A percentile compares a stretch with the other conserved stretches of the same genome.
Conservation (phyloP, 2,113 vertebrate genomes). For the Pampusana beccarii region DNA sequence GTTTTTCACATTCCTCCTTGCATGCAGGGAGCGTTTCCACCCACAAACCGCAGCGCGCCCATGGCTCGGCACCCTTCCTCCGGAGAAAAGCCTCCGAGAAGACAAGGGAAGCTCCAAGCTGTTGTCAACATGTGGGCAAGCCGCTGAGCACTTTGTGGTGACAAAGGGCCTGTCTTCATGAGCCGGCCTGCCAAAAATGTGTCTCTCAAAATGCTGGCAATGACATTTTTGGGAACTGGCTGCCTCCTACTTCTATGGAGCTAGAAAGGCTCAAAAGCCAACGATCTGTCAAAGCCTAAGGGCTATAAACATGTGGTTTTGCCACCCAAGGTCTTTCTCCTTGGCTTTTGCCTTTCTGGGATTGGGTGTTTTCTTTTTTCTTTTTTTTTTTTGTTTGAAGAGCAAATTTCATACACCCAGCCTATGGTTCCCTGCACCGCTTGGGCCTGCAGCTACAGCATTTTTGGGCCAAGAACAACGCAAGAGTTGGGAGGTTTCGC, state of each 20-base stretch:
- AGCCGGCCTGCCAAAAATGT: constrained; percentile 4
- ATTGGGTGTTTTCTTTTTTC: neutral
- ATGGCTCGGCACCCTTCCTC: neutral
- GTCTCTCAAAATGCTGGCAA: neutral
- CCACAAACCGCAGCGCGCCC: neutral
- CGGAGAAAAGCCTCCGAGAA: neutral
- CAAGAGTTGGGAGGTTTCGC: neutral
- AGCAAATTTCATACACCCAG: neutral
- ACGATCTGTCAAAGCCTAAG: neutral
- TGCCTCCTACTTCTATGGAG: neutral
- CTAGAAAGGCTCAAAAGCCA: neutral
- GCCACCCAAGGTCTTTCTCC: constrained; percentile 41
- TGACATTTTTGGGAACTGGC: neutral
- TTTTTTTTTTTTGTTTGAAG: neutral
- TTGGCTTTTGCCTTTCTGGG: neutral
- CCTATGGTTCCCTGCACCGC: neutral
- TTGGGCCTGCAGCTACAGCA: neutral
- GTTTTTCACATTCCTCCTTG: neutral
- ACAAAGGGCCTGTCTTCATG: neutral
- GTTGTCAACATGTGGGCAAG: neutral
- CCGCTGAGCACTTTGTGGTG: neutral
- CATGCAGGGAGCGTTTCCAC: neutral
- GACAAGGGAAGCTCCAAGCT: neutral
- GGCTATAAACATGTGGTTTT: constrained; percentile 37
- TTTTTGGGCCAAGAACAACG: neutral